Conservation (phyloP, 2,888 invertebrate species). For the Polietes domitor region DNA sequence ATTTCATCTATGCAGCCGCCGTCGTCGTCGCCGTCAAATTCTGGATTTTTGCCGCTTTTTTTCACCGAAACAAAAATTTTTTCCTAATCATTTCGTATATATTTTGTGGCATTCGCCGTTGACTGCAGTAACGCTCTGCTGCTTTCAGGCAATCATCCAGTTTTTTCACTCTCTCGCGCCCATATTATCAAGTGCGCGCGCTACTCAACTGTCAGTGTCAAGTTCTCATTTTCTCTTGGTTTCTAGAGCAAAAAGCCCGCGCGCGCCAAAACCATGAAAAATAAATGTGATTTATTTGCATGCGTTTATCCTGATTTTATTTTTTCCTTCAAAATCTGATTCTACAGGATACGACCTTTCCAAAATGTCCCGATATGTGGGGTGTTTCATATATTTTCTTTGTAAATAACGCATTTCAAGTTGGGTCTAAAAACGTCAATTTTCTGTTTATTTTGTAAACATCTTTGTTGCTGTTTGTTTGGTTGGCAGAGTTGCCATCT, state of each 20-base stretch:
- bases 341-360: conserved; percentile 70
- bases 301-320: conserved; percentile 71
- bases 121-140: conserved; percentile 49
- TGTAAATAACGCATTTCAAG: conserved; percentile 67
- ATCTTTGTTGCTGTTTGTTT: conserved; percentile 72
- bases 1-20: conserved; percentile 60
- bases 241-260: conserved; percentile 75
- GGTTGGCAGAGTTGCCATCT: conserved; percentile 71
- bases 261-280: conserved; percentile 77
- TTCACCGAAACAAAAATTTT: conserved; percentile 59
- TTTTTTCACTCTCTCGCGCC: conserved; percentile 67
- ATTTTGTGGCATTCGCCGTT: conserved; percentile 54
- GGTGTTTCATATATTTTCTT: conserved; percentile 72
- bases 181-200: conserved; percentile 68
- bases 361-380: conserved; percentile 39
- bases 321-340: conserved; percentile 72
- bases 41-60: conserved; percentile 69
- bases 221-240: conserved; percentile 70
- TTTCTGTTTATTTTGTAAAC: conserved; percentile 73
- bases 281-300: conserved; percentile 70
- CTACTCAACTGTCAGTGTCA: conserved; percentile 71
- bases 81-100: conserved; percentile 56
- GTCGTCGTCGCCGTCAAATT: conserved; percentile 52
- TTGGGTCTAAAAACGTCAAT: conserved; percentile 71
- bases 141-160: conserved; percentile 60